Conservation (phyloP, 2,113 vertebrate genomes). For the Motacilla tschutschensis region DNA sequence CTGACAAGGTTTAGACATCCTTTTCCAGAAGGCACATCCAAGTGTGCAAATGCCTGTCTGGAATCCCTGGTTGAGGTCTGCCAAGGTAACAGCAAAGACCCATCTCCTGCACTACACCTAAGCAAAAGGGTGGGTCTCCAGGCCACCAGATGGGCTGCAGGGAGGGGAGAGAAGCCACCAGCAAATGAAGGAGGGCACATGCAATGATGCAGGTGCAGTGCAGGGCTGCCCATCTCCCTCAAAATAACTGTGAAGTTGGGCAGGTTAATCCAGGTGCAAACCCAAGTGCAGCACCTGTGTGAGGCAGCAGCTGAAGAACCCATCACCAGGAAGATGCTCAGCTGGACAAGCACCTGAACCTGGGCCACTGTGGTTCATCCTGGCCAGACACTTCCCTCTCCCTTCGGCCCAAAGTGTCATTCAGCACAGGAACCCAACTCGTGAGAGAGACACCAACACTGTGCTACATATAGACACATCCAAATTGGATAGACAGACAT, state of each 20-base stretch:
- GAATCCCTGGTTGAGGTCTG: not conserved
- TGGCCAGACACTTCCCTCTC: not conserved
- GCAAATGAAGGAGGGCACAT: not conserved
- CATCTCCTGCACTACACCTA: not conserved
- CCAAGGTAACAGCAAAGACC: not conserved
- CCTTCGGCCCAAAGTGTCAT: not conserved
- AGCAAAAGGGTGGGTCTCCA: not conserved
- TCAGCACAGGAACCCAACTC: not conserved
- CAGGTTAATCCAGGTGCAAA: not conserved
- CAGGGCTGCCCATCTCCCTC: not conserved
- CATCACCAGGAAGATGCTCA: not conserved
- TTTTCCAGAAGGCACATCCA: not conserved
- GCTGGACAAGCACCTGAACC: not conserved
- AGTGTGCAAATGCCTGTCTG: not conserved
- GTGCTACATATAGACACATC: accelerated
- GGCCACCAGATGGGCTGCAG: not conserved
- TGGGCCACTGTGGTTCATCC: not conserved
- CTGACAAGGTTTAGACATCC: not conserved
- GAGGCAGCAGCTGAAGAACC: not conserved
- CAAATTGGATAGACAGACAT: not conserved
- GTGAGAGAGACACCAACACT: not conserved
- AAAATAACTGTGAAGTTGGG: not conserved
- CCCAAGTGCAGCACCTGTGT: not conserved
- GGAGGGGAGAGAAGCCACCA: not conserved
- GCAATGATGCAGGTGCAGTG: not conserved